These are phyloP conservation scores for Cephus sareptanus DNA, from an alignment of 2,888 invertebrate genomes.

Conservation along the genomic window DNA sequence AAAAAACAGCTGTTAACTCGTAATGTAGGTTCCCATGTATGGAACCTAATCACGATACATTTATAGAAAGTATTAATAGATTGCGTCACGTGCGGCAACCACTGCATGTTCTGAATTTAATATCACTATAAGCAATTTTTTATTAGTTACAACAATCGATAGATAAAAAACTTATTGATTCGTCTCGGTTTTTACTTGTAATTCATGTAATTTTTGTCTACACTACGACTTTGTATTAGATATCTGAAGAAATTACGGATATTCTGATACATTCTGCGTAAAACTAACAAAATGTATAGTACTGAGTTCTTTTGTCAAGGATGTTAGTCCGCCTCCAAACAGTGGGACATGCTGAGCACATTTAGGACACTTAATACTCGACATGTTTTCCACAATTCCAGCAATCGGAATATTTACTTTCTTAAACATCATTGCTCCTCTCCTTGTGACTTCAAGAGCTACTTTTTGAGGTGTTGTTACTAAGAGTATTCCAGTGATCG, in stretches of 20 bases:
- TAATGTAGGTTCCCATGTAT: no score
- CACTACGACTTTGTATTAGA: no score
- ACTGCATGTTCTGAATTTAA: no score
- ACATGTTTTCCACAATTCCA: slow-evolving; percentile 95
- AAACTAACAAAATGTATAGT: slow-evolving; percentile 18
- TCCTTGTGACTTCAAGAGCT: slow-evolving; percentile 85
- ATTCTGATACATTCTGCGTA: neutral
- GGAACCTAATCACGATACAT: no score
- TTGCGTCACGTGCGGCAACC: no score
- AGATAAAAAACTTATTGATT: no score
- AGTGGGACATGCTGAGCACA: slow-evolving; percentile 80
- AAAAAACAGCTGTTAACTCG: no score
- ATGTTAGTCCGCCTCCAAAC: slow-evolving; percentile 76
- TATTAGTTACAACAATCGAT: no score
- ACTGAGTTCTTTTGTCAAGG: slow-evolving; percentile 75
- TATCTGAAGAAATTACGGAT: neutral
- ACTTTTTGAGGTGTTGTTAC: slow-evolving; percentile 94
- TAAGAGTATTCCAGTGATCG: slow-evolving; percentile 86
- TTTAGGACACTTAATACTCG: slow-evolving; percentile 79
- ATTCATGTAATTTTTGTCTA: no score
- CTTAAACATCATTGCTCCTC: slow-evolving; percentile 89
- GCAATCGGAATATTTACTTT: slow-evolving; percentile 85
- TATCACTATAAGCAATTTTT: no score
- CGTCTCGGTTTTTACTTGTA: no score
- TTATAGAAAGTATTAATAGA: no score